Percentiles rank a stretch among this genome's conserved stretches.
phyloP scores from a whole-genome alignment of 2,888 invertebrate species.

The Shargacucullia verbasci region DNA sequence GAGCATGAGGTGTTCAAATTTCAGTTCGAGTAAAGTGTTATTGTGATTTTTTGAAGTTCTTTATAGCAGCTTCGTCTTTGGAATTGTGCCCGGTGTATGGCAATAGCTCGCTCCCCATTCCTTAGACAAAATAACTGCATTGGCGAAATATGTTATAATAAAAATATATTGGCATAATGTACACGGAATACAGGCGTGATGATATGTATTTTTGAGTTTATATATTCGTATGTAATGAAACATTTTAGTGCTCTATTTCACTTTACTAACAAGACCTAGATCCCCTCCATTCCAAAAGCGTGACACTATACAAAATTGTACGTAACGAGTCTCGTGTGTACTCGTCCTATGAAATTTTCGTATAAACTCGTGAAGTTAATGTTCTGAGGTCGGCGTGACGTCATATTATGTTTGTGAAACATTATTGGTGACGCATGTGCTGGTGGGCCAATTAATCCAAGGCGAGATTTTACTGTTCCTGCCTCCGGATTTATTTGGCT shows the following conservation, averaged over 20 bases:
- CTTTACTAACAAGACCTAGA: not conserved
- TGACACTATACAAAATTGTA: constrained; percentile 9
- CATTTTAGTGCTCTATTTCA: not conserved
- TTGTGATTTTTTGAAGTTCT: too few species aligned
- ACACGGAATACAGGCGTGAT: too few species aligned
- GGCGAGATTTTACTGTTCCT: constrained; percentile 21
- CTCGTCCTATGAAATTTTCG: constrained; percentile 35
- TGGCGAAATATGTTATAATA: too few species aligned
- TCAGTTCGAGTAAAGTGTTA: too few species aligned
- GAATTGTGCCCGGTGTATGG: too few species aligned
- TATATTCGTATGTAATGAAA: not conserved
- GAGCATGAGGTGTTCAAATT: too few species aligned
- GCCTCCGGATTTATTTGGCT: constrained; percentile 36
- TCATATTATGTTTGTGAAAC: constrained; percentile 45
- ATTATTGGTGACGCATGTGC: constrained; percentile 50
- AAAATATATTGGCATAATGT: too few species aligned
- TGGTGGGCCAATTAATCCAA: constrained; percentile 48
- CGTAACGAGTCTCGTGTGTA: constrained; percentile 16
- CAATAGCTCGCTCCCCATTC: too few species aligned
- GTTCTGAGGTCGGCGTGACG: constrained; percentile 49
- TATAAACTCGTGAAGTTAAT: constrained; percentile 40
- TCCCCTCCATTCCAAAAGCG: not conserved
- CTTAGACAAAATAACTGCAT: too few species aligned
- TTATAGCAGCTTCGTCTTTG: too few species aligned
- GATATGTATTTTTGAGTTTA: not conserved